Evolutionary conservation across 2,797 vertebrate genomes (phyloP), one percentile per base, ranked within the genome.

Genomic region (Myiotriccus ornatus): DNA sequence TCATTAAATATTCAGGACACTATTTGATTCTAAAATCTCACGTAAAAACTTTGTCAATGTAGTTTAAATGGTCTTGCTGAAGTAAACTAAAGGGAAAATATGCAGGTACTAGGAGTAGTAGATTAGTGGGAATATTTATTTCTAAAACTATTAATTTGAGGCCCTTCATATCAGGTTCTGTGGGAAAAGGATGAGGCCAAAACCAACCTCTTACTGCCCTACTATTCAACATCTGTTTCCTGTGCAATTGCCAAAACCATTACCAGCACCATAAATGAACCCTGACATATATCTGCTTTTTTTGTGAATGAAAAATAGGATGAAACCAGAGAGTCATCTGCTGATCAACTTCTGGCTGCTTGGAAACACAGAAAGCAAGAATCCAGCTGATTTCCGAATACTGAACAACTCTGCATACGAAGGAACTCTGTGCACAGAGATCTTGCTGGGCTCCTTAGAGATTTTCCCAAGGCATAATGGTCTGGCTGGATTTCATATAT

Each of bases 211-310:
- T 87, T 56, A 82, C 37, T 90, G 41, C 74, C 53, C 65, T 77
- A 84, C 55, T 56, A 84, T 87, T 89, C 0, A 0, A 95, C 89
- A 94, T 78, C 89, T 95, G 77, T 96, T 95, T 97, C 95, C 95
- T 89, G 12, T 56, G 68, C 79, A 69, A 85, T 92, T 94, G 87
- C 76, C 83, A 95, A 53, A 93, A 89, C 21, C 59, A 79, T 92
- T 90, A 83, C 47, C 52, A 78, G 44, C n/a, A 60, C 79, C 73
- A 69, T 63, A 90, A 89, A 56, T 62, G 75, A 94, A 94, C 49
- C 39, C 57, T 21, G 17, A 83, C 57, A 95, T 57, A 92, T 85
- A 92, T 71, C 47, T 60, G 37, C 13, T 30, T 71, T 83, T 84
- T 93, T 92, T 76, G 68, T 86, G 77, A 94, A 94, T 86, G 55